These are phyloP conservation scores for Mesoligia furuncula DNA, from an alignment of 2,888 invertebrate species.

Conservation along the genomic window DNA sequence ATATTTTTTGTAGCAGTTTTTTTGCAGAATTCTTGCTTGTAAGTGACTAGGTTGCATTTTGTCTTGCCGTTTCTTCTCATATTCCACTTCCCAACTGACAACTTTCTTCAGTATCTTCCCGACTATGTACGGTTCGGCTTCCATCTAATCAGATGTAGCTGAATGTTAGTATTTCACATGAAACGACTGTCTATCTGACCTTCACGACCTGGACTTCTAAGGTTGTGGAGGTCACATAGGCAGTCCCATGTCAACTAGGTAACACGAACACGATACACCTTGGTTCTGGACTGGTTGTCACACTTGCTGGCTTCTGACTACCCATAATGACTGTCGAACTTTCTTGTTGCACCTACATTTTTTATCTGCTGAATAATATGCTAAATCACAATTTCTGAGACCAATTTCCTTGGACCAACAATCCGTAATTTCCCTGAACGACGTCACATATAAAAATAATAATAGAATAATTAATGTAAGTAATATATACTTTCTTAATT, in stretches of 20 bases:
- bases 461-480: neutral
- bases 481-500: conserved; percentile 11
- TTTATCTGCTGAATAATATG: neutral
- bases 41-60: neutral
- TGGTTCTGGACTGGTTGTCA: no score
- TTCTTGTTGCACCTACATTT: neutral
- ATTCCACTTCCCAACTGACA: neutral
- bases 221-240: no score
- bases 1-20: conserved; percentile 5
- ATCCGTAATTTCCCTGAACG: neutral
- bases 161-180: neutral
- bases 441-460: conserved; percentile 7
- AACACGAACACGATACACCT: no score
- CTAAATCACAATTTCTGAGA: neutral
- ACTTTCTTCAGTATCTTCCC: neutral
- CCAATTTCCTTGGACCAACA: neutral
- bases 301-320: neutral
- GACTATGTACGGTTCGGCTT: no score
- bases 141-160: neutral
- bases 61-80: neutral
- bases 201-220: neutral
- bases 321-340: neutral
- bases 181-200: neutral
- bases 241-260: no score
- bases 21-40: conserved; percentile 2